Base-by-base conservation (phyloP, 2,113 vertebrate species). In the Corythornis cristatus region DNA sequence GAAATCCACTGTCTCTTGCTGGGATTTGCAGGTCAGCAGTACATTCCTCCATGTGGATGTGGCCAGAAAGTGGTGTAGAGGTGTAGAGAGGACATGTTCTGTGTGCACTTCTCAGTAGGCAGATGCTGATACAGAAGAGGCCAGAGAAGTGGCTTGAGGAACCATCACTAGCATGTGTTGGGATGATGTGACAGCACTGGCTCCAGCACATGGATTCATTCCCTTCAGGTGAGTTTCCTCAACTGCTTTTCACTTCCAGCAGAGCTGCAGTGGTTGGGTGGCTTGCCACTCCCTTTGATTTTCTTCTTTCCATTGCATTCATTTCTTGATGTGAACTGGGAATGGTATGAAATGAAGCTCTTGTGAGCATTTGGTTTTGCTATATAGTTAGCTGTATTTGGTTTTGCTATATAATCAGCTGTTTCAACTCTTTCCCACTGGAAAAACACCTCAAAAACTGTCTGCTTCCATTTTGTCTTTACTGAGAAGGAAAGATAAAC, bases 121-220 rank as follows among this genome's bases (percentile, higher is more conserved):
- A 20, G 45, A 7, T 12, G 1, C 15, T 23, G 35, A 29, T 62
- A n/a, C 33, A 61, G 70, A 51, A 15, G 1, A 12, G n/a, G 62
- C 29, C 42, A 42, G 21, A 66, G 67, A 29, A 57, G 62, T 5
- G 33, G 33, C 33, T 33, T 37, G 28, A 40, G 61, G 65, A 78
- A 0, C 22, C 42, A 8, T n/a, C 0, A 1, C 31, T 17, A 50
- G 0, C 0, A 4, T 0, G 5, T 26, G 0, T 16, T 8, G 29
- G 67, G 46, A 6, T 33, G 57, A 3, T 23, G 33, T 12, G 43
- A 7, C 10, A 18, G 14, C 29, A 0, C 61, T 43, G 72, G 45
- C 46, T 64, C 21, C 50, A 26, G 64, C 2, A 8, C 8, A 1
- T 1, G 4, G 37, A 11, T 61, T 73, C 3, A 0, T 35, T 46